phyloP scores from a whole-genome alignment of 2,113 vertebrate genomes.

The Rattus rattus region DNA sequence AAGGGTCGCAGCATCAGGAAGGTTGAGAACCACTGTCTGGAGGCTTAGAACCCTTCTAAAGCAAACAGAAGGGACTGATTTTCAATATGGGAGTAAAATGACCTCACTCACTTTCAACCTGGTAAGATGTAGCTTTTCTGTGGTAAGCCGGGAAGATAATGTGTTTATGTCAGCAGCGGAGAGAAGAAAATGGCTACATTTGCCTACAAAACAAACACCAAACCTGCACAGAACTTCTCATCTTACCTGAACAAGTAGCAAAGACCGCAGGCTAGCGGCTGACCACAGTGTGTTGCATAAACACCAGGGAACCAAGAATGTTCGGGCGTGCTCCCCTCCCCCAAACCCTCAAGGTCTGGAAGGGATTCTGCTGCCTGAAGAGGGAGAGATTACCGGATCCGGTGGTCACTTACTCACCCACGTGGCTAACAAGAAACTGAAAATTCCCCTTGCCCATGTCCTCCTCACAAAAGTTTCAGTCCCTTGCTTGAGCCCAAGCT shows the following conservation, averaged over 20 bases:
- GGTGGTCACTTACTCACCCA: not conserved
- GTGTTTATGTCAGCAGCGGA: constrained; percentile 48
- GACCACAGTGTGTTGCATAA: constrained; percentile 79
- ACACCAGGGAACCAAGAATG: constrained; percentile 68
- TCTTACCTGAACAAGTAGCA: constrained; percentile 84
- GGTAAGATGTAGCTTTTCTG: constrained; percentile 15
- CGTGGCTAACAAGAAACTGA: not conserved
- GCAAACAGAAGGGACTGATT: not conserved
- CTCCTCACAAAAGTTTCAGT: not conserved
- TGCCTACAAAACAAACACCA: constrained; percentile 83
- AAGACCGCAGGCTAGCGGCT: constrained; percentile 57
- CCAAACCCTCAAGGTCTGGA: not conserved
- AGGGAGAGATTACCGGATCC: not conserved
- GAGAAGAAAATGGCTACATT: constrained; percentile 48
- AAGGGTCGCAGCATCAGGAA: not conserved
- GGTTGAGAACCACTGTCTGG: not conserved
- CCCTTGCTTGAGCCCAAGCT: not conserved
- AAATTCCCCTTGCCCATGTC: not conserved
- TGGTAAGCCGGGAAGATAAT: constrained; percentile 47
- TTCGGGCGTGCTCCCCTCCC: not conserved
- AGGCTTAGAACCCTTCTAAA: not conserved
- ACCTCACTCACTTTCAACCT: constrained; percentile 69
- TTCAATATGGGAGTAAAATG: not conserved
- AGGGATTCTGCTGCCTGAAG: not conserved
- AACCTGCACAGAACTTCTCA: constrained; percentile 74